phyloP scores from a whole-genome alignment of 1,140 invertebrate species.

The Orussus abietinus region DNA sequence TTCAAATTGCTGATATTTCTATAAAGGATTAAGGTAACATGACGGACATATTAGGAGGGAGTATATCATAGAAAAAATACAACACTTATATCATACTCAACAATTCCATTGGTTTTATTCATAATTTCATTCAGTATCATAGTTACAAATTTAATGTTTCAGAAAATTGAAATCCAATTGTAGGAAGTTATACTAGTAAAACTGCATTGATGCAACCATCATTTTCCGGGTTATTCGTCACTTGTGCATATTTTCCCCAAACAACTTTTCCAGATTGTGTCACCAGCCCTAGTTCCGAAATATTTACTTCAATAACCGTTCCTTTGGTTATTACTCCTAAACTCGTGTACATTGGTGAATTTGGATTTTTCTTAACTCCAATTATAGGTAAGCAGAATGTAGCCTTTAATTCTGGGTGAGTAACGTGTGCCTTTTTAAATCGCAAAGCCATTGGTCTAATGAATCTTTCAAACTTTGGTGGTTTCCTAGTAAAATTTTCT shows the following conservation, averaged over 20 bases:
- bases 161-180: too few relatives aligned
- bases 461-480: constrained; percentile 99
- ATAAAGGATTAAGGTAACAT: too few relatives aligned
- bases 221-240: constrained; percentile 99
- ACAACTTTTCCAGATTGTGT: constrained; percentile 99
- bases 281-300: constrained; percentile 97
- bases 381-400: constrained; percentile 99
- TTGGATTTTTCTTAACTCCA: constrained; percentile 99
- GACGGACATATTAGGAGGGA: too few relatives aligned
- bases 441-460: constrained; percentile 96
- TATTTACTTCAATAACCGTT: constrained; percentile 96
- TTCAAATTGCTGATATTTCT: too few relatives aligned
- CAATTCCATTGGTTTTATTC: too few relatives aligned
- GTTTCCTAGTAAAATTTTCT: constrained; percentile 97
- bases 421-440: constrained; percentile 97
- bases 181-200: constrained; percentile 80
- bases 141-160: too few relatives aligned
- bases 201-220: constrained; percentile 99
- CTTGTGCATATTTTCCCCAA: constrained; percentile 99
- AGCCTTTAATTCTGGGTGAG: constrained; percentile 98
- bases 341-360: constrained; percentile 93
- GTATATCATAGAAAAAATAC: too few relatives aligned
- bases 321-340: constrained; percentile 99
- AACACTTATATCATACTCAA: too few relatives aligned
- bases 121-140: too few relatives aligned